Percentiles rank a stretch among this genome's conserved stretches.
Conservation (phyloP, 2,797 vertebrate species). For the Pygocentrus nattereri region DNA sequence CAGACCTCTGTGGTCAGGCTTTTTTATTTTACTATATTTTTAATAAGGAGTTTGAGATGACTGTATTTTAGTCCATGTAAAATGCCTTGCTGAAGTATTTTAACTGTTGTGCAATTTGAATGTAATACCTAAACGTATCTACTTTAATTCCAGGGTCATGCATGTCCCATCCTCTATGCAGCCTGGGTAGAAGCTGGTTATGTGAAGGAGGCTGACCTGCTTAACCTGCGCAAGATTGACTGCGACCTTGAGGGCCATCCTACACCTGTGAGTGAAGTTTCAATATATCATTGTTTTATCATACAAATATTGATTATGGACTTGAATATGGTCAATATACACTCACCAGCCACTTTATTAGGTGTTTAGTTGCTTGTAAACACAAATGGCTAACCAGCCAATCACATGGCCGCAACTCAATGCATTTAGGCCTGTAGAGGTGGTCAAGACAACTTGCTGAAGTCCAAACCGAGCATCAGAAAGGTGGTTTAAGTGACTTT, state of each 20-base stretch:
- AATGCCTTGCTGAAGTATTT: background rate
- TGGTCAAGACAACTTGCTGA: no score
- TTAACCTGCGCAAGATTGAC: constrained; percentile 84
- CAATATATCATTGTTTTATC: no score
- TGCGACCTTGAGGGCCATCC: constrained; percentile 85
- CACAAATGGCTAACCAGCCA: no score
- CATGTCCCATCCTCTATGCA: constrained; percentile 83
- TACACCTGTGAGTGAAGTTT: constrained; percentile 76
- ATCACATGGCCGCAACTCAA: no score
- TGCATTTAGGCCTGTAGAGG: no score
- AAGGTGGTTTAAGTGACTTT: no score
- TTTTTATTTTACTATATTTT: background rate
- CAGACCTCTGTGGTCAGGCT: background rate
- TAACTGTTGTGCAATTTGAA: background rate
- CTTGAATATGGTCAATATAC: no score
- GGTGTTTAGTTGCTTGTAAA: no score
- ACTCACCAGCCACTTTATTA: no score
- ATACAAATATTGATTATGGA: no score
- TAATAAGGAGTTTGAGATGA: background rate
- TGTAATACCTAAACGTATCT: background rate
- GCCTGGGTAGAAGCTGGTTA: constrained; percentile 83
- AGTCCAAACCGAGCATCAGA: no score
- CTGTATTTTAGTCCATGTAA: background rate
- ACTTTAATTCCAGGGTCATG: constrained; percentile 74
- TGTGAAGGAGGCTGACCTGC: constrained; percentile 77